Evolutionary conservation across 2,797 vertebrate species (phyloP).

Genomic region (Mionectes olivaceus): DNA sequence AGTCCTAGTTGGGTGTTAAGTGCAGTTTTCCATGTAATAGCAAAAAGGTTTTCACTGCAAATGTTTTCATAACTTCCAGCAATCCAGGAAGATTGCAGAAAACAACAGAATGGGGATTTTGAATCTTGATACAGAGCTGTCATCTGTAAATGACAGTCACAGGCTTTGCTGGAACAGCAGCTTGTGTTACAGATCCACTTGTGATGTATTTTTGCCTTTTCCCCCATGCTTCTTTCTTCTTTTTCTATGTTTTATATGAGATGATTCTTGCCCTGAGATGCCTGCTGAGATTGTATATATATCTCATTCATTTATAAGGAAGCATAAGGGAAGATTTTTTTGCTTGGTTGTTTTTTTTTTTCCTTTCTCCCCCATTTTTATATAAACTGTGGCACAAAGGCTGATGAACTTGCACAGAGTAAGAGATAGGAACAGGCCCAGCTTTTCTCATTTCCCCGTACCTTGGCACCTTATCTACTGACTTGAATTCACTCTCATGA

Average conservation of each 20-base stretch:
- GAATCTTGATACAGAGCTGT: background rate
- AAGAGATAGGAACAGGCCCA: background rate
- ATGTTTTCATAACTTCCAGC: background rate
- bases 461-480: background rate
- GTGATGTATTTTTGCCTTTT: background rate
- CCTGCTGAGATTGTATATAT: background rate
- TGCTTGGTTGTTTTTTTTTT: background rate
- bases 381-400: background rate
- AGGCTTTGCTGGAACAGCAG: background rate
- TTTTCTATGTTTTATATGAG: background rate
- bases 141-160: background rate
- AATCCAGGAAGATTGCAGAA: background rate
- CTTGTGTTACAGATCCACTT: background rate
- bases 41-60: background rate
- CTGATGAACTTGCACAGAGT: background rate
- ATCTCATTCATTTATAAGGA: background rate
- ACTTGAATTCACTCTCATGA: background rate
- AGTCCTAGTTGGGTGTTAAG: background rate
- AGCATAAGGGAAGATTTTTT: background rate
- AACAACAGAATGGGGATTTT: background rate
- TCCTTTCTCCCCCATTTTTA: background rate
- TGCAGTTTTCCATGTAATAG: background rate
- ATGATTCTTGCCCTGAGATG: background rate
- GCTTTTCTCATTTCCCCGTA: background rate
- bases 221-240: background rate